Conservation (phyloP, 2,888 invertebrate species). For the Amphipoea lucens region DNA sequence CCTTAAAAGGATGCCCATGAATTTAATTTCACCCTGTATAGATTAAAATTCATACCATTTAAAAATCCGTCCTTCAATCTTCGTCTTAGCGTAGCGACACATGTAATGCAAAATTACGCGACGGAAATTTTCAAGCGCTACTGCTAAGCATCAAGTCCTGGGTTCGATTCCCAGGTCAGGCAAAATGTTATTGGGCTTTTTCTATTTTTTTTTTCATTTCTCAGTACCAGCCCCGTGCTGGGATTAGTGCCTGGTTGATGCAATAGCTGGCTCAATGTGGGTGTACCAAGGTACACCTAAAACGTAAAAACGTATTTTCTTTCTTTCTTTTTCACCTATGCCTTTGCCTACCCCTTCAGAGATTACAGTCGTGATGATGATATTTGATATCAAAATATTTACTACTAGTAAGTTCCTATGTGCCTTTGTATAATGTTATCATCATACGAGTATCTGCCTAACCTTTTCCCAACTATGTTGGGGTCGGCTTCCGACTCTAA, state of each 20-base stretch:
- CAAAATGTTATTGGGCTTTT: neutral
- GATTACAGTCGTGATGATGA: neutral
- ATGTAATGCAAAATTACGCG: too few species aligned
- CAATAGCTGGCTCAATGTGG: neutral
- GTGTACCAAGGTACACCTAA: neutral
- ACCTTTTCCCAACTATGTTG: too few species aligned
- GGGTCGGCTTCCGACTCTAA: too few species aligned
- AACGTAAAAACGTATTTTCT: too few species aligned
- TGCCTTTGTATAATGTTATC: neutral
- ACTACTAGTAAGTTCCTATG: neutral
- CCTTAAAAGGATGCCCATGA: too few species aligned
- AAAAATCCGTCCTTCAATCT: neutral
- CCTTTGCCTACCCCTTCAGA: neutral
- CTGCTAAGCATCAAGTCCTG: neutral
- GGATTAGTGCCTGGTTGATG: neutral
- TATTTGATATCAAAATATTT: neutral
- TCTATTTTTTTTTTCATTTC: too few species aligned
- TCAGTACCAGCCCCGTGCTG: neutral
- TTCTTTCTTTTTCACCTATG: neutral
- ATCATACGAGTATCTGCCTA: too few species aligned
- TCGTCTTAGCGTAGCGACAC: neutral
- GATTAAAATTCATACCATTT: too few species aligned
- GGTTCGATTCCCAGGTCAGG: neutral
- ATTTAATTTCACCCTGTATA: too few species aligned
- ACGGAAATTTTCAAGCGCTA: neutral